Evolutionary conservation across 2,888 invertebrate species (phyloP).

Genomic region (Liposcelis brunnea): DNA sequence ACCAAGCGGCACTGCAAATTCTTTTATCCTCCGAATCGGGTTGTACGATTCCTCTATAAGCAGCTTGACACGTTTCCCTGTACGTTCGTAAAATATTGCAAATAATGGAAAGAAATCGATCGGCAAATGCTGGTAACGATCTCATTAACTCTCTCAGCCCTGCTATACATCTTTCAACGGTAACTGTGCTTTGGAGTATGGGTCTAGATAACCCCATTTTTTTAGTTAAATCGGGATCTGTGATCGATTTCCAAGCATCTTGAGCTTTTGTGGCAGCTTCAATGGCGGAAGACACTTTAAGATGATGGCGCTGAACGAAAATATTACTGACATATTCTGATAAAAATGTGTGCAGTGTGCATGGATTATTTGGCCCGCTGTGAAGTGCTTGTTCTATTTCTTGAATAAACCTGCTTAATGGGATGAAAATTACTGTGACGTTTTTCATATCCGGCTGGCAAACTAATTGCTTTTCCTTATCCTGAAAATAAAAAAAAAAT

Average conservation of each 20-base stretch:
- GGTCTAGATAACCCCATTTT: constrained; percentile 44
- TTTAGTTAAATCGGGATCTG: constrained; percentile 48
- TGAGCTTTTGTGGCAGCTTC: constrained; percentile 54
- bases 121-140: constrained; percentile 54
- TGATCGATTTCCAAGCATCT: constrained; percentile 63
- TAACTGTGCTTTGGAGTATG: constrained; percentile 49
- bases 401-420: constrained; percentile 64
- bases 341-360: constrained; percentile 67
- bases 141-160: constrained; percentile 51
- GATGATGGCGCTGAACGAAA: constrained; percentile 61
- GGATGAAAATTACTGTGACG: constrained; percentile 62
- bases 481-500: constrained; percentile 23
- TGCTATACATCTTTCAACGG: constrained; percentile 45
- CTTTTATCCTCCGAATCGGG: constrained; percentile 59
- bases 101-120: constrained; percentile 54
- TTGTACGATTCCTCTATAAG: constrained; percentile 59
- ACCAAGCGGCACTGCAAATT: constrained; percentile 73
- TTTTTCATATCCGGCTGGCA: constrained; percentile 58
- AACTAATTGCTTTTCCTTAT: constrained; percentile 49
- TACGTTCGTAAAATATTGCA: constrained; percentile 53
- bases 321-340: constrained; percentile 74
- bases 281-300: constrained; percentile 42
- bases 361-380: constrained; percentile 36
- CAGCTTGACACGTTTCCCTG: constrained; percentile 52
- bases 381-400: constrained; percentile 59